A percentile compares a stretch with the other conserved stretches of the same genome.
Evolutionary conservation across 2,797 vertebrate genomes (phyloP).

Genomic region (Acipenser transmontanus): DNA sequence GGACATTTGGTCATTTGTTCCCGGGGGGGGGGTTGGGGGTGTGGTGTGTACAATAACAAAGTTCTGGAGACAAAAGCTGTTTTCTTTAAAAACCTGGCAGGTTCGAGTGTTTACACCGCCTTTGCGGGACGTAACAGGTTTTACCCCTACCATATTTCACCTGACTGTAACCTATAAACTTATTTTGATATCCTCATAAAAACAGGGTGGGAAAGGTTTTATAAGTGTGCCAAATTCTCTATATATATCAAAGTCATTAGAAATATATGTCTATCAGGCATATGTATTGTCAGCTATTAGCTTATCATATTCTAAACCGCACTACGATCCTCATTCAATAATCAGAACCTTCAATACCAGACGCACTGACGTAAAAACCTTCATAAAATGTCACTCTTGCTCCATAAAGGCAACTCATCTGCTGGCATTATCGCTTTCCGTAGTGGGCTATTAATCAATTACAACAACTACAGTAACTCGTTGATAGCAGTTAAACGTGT

Average conservation of each 20-base stretch:
- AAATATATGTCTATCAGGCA: too few species aligned
- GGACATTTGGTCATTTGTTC: constrained; percentile 53
- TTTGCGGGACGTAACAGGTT: constrained; percentile 35
- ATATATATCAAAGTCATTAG: too few species aligned
- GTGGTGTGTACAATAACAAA: constrained; percentile 44
- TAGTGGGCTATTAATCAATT: constrained; percentile 37
- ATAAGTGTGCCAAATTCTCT: too few species aligned
- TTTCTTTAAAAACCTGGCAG: constrained; percentile 29
- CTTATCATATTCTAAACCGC: too few species aligned
- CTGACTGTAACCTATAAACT: constrained; percentile 20
- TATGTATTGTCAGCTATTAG: too few species aligned
- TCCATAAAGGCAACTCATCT: constrained; percentile 35
- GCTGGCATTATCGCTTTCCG: constrained; percentile 33
- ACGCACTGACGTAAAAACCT: constrained; percentile 42
- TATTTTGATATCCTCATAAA: too few species aligned
- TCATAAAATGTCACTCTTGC: constrained; percentile 40
- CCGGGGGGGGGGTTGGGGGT: constrained; percentile 49
- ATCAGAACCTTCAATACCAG: too few species aligned
- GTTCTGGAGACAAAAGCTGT: constrained; percentile 53
- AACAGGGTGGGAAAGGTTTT: too few species aligned
- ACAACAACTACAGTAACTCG: constrained; percentile 12
- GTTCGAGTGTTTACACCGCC: constrained; percentile 26
- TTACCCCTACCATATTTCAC: constrained; percentile 30
- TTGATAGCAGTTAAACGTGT: constrained; percentile 22
- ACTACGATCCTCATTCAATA: too few species aligned